Evolutionary conservation across 2,888 invertebrate genomes (phyloP), one percentile per base, ranked within the genome.

Genomic region (Meghimatium bilineatum): DNA sequence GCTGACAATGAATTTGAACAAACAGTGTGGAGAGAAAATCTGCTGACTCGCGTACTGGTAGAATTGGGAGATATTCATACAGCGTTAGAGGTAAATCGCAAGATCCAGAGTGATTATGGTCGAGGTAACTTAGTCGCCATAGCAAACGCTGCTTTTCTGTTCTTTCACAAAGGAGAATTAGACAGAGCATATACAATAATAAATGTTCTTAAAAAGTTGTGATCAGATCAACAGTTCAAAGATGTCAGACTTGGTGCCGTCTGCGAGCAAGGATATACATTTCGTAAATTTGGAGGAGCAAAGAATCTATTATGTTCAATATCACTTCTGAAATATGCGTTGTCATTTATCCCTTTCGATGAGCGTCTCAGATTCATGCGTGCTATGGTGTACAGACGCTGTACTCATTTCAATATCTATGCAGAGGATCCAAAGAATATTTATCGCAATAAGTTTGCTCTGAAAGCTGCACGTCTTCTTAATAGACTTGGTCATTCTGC

Each of bases 381-480:
- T 36, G 75, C 56, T 34, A 75, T 75, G 34, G 75, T 75, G 32
- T 75, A 75, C 34, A 75, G 75, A 56, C 32, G 75, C 0, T 56
- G 52, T 23, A 56, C 75, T 12, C 56, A 56, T 56, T 75, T 75
- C 23, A 17, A 32, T 10, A 34, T 75, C 1, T 75, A 75, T 20
- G 8, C 56, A 20, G 75, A 34, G 14, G 52, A 60, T 32, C 75
- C 75, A 34, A 44, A 56, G 17, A 75, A 60, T 32, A 75, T 75
- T 32, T 26, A 75, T 34, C 75, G n/a, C 26, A 52, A 75, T 5
- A 10, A 75, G 12, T 56, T 32, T 75, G 75, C 75, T 14, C 20
- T 56, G 34, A 36, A 75, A 20, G 75, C 75, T 56, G 75, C 75
- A 12, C 56, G 20, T 17, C 20, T 10, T 34, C 56, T 75, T 8